phyloP scores from a whole-genome alignment of 2,113 vertebrate genomes.

The Microcebus ravelobensis region DNA sequence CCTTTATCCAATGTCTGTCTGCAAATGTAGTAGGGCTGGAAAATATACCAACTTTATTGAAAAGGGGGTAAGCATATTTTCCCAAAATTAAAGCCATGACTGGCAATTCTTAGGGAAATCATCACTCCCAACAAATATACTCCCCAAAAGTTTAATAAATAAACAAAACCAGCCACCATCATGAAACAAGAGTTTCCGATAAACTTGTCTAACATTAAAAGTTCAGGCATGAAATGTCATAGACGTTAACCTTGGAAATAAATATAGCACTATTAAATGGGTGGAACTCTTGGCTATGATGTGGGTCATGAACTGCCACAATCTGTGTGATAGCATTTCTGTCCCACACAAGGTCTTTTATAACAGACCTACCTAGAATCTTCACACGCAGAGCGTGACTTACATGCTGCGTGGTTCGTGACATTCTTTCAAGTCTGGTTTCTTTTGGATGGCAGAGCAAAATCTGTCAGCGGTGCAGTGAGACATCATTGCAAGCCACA shows the following conservation, averaged over 20 bases:
- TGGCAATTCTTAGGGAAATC: conserved; percentile 41
- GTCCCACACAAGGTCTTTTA: not conserved
- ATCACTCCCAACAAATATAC: not conserved
- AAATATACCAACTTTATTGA: conserved; percentile 33
- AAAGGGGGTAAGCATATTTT: not conserved
- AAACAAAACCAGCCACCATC: conserved; percentile 1
- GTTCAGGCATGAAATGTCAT: conserved; percentile 17
- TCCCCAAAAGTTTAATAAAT: conserved; percentile 39
- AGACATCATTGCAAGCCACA: not conserved
- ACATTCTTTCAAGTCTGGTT: conserved; percentile 12
- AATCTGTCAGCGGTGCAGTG: not conserved
- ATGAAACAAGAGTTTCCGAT: not conserved
- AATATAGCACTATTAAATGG: not conserved
- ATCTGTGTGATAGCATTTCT: conserved; percentile 19
- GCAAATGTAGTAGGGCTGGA: conserved; percentile 40
- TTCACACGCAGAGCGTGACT: not conserved
- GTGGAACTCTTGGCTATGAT: not conserved
- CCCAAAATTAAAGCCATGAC: conserved; percentile 29
- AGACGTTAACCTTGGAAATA: not conserved
- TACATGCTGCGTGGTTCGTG: not conserved
- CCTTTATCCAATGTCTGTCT: conserved; percentile 14
- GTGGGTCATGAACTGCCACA: not conserved
- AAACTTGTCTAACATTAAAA: not conserved
- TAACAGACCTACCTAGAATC: not conserved
- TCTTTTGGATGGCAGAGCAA: not conserved